These are phyloP conservation scores for Temnothorax unifasciatus DNA, from an alignment of 2,888 invertebrate species.

Conservation along the genomic window DNA sequence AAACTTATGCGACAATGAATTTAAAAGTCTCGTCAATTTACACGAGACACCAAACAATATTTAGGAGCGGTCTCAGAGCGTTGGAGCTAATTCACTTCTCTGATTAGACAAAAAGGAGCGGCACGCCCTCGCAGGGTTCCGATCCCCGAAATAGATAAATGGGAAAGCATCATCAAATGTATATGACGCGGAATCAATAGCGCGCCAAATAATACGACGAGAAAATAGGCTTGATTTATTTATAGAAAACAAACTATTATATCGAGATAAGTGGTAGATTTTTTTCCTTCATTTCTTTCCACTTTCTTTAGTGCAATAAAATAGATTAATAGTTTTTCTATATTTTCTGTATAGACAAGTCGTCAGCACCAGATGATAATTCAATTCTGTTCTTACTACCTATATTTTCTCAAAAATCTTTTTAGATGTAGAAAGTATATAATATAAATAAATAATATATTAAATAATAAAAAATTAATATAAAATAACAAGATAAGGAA, in stretches of 20 bases:
- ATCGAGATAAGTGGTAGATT: neutral
- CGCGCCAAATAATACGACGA: conserved; percentile 9
- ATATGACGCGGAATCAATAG: conserved; percentile 1
- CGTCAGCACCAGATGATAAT: too few relatives aligned
- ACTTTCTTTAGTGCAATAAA: neutral
- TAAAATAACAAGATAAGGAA: too few relatives aligned
- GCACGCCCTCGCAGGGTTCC: conserved; percentile 58
- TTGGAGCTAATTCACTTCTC: conserved; percentile 58
- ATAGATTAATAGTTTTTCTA: too few relatives aligned
- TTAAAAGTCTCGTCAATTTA: conserved; percentile 33
- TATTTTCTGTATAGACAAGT: neutral
- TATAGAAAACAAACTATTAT: neutral
- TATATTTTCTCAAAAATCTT: too few relatives aligned
- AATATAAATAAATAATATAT: too few relatives aligned
- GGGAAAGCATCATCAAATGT: conserved; percentile 5
- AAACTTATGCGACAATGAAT: conserved; percentile 47
- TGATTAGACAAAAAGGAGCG: conserved; percentile 61
- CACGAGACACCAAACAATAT: conserved; percentile 32
- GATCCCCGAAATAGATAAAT: conserved; percentile 50
- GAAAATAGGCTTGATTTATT: neutral
- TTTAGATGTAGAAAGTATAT: too few relatives aligned
- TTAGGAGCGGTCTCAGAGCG: conserved; percentile 67
- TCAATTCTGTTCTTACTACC: too few relatives aligned
- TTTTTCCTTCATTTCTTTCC: neutral
- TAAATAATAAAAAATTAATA: too few relatives aligned